phyloP scores from a whole-genome alignment of 2,888 invertebrate species.

The Dione vanillae region DNA sequence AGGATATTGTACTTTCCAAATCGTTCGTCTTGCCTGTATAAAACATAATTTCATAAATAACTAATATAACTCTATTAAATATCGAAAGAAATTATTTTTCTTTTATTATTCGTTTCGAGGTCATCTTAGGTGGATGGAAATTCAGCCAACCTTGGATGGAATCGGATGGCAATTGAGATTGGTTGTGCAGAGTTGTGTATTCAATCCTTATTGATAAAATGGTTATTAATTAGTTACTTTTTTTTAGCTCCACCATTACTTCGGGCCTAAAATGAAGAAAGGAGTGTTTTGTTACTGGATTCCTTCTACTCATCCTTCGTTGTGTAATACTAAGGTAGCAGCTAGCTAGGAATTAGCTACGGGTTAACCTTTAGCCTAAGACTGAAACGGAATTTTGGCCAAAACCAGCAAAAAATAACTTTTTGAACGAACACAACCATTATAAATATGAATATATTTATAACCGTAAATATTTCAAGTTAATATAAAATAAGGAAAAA shows the following conservation, averaged over 20 bases:
- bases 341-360: too few relatives aligned
- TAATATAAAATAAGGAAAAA: constrained; percentile 1
- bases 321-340: too few relatives aligned
- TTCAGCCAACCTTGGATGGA: not conserved
- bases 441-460: not conserved
- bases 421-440: not conserved
- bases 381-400: not conserved
- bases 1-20: not conserved
- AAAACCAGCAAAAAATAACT: not conserved
- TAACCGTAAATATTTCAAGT: not conserved
- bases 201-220: too few relatives aligned
- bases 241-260: too few relatives aligned
- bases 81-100: not conserved
- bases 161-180: too few relatives aligned
- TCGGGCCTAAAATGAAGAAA: too few relatives aligned
- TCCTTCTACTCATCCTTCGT: too few relatives aligned
- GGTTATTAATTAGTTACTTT: too few relatives aligned
- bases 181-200: too few relatives aligned
- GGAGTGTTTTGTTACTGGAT: too few relatives aligned
- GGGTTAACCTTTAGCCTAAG: not conserved
- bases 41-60: not conserved
- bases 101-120: not conserved
- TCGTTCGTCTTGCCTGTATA: not conserved
- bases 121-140: not conserved
- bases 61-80: not conserved